Evolutionary conservation across 2,797 vertebrate species (phyloP).

Genomic region (Lepus townsendii): DNA sequence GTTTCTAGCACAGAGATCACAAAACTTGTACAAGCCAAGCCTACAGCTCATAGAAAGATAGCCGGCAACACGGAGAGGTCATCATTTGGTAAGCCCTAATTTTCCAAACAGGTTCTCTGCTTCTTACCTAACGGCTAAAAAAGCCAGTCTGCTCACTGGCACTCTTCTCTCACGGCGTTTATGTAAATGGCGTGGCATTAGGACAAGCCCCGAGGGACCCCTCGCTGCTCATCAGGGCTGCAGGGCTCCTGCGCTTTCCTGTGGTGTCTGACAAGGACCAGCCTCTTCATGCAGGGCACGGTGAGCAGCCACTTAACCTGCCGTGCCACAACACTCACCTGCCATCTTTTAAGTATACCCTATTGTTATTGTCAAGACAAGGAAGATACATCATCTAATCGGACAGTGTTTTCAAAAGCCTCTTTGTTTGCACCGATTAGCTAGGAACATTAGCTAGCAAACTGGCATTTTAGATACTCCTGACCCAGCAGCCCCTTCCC

Average conservation of each 20-base stretch:
- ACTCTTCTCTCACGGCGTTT: not conserved
- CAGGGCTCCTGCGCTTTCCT: not conserved
- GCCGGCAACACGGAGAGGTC: too few relatives aligned
- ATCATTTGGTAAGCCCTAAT: not conserved
- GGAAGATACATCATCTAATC: not conserved
- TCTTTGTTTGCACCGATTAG: not conserved
- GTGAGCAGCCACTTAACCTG: too few relatives aligned
- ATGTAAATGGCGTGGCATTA: not conserved
- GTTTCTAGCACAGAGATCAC: not conserved
- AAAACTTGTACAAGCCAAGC: not conserved
- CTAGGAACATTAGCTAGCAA: not conserved
- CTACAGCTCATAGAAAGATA: fast-evolving
- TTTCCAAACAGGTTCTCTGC: not conserved
- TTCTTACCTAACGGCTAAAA: not conserved
- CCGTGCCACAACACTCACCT: too few relatives aligned
- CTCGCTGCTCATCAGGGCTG: not conserved
- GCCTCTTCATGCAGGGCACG: not conserved
- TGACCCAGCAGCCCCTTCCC: too few relatives aligned
- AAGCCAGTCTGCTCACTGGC: not conserved
- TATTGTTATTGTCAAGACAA: not conserved
- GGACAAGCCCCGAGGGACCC: not conserved
- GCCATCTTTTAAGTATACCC: too few relatives aligned
- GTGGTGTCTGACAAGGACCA: not conserved
- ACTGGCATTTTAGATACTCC: not conserved
- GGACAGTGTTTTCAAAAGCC: not conserved